Evolutionary conservation across 2,888 invertebrate species (phyloP), one percentile per base, ranked within the genome.

Genomic region (Hesperia comma): DNA sequence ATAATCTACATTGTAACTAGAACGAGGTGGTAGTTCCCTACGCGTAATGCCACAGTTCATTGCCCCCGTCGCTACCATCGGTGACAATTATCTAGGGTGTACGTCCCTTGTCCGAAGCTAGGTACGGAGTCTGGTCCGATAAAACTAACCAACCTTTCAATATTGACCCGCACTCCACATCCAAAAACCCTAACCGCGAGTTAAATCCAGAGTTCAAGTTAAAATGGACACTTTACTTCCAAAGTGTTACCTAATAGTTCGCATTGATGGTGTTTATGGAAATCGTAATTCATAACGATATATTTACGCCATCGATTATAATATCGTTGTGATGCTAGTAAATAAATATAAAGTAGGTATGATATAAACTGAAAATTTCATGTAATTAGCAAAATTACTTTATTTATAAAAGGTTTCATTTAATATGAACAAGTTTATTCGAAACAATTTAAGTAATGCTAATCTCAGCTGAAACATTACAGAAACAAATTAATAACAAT

Each of bases 81-180:
- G 78, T 78, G 81, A 83, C 82, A 81, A 84, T 85, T 84, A 84
- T 79, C 74, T 73, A 75, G 78, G 81, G 86, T 82, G 79, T 69
- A 75, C 77, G 77, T 78, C 83, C 76, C 79, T 74, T 74, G 72
- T 60, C 66, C 66, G 60, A 60, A 43, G 71, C 71, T 78, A 77
- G 77, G 77, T 78, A 78, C 68, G 72, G 72, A 74, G 70, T 72
- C 70, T 71, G 71, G 33, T 46, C 66, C 60, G 60, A 66, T 66
- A 66, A 61, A 66, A 66, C 60, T 54, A 66, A 55, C 70, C 69
- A 70, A 63, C 79, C 76, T 75, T 43, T 61, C 63, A 70, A 76
- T 70, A 62, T 63, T 72, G 73, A 75, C 15, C 79, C 74, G 37
- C 72, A 70, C 58, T 67, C 57, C 53, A 61, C 10, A 33, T 54